Conservation (phyloP, 2,113 vertebrate genomes). For the Marmota flaviventris region DNA sequence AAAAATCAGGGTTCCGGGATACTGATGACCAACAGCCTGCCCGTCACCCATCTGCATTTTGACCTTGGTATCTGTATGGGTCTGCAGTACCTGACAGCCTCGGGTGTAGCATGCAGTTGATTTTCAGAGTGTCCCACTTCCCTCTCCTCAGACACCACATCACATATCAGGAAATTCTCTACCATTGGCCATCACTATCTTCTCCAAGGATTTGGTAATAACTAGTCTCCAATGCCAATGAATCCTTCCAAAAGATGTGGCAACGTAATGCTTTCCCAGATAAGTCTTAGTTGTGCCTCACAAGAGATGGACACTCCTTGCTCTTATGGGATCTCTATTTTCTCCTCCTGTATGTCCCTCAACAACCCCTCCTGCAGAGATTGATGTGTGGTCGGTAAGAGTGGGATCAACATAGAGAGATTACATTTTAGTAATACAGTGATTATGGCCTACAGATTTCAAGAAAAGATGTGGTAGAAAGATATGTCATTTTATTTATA, state of each 20-base stretch:
- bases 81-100: neutral
- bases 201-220: neutral
- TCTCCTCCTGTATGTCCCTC: neutral
- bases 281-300: neutral
- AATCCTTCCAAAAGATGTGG: neutral
- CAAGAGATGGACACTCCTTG: neutral
- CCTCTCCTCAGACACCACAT: neutral
- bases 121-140: accelerated
- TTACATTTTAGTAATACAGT: neutral
- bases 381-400: neutral
- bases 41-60: neutral
- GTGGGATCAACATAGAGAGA: neutral
- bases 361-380: neutral
- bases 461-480: neutral
- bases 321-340: neutral
- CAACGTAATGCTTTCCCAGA: neutral
- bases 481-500: neutral
- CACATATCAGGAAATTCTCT: neutral
- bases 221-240: neutral
- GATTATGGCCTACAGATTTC: neutral
- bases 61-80: neutral
- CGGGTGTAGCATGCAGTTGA: neutral
- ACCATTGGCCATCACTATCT: neutral
- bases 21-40: neutral
- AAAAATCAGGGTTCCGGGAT: neutral